These are phyloP conservation scores for Pachypanchax playfairii DNA, from an alignment of 2,113 vertebrate species.

Conservation along the genomic window DNA sequence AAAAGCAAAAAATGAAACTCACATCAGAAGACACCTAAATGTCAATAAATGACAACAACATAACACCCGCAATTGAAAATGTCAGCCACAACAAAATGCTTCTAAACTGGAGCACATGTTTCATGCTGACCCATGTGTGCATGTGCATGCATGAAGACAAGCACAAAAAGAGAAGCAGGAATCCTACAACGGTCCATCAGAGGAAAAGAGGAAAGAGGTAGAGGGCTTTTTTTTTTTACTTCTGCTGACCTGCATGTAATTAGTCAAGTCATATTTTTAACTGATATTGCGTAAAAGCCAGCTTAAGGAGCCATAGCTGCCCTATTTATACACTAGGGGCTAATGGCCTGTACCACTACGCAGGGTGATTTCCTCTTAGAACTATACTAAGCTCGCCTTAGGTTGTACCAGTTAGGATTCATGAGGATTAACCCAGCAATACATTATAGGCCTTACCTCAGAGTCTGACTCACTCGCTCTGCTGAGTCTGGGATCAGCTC, in stretches of 20 bases:
- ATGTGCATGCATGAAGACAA: slow-evolving; percentile 18
- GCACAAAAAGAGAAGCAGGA: background rate
- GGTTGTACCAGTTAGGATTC: slow-evolving; percentile 72
- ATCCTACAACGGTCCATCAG: slow-evolving; percentile 29
- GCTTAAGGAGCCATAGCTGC: slow-evolving; percentile 77
- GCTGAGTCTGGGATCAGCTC: slow-evolving; percentile 17
- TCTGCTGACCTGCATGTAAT: slow-evolving; percentile 74
- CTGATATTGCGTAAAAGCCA: slow-evolving; percentile 80
- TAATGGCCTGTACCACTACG: slow-evolving; percentile 71
- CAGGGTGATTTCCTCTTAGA: slow-evolving; percentile 75
- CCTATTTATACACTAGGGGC: slow-evolving; percentile 80
- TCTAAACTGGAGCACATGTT: slow-evolving; percentile 32
- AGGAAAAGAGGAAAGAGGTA: slow-evolving; percentile 38
- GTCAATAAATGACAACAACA: slow-evolving; percentile 64
- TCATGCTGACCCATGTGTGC: slow-evolving; percentile 31
- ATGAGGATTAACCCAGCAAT: slow-evolving; percentile 74
- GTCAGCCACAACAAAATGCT: slow-evolving; percentile 43
- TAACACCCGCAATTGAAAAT: slow-evolving; percentile 46
- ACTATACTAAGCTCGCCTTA: slow-evolving; percentile 78
- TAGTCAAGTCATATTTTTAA: slow-evolving; percentile 82
- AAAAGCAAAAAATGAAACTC: slow-evolving; percentile 53
- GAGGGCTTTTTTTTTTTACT: slow-evolving; percentile 57
- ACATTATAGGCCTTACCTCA: slow-evolving; percentile 59
- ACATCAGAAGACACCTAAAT: slow-evolving; percentile 55
- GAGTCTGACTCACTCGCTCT: slow-evolving; percentile 39